These are phyloP conservation scores for Bombus impatiens DNA, from an alignment of 1,140 invertebrate genomes.

Conservation along the genomic window DNA sequence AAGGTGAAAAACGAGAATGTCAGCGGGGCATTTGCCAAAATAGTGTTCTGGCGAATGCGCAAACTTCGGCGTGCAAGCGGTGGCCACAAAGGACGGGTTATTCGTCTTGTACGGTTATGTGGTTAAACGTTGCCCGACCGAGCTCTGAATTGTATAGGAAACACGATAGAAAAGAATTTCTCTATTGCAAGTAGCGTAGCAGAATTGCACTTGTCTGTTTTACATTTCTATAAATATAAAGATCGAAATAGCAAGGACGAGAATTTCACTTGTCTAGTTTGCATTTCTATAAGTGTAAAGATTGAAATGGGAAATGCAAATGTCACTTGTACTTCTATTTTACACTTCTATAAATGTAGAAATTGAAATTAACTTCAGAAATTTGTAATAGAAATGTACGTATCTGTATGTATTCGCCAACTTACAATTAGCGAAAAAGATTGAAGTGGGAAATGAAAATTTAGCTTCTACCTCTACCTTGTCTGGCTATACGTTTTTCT, in stretches of 20 bases:
- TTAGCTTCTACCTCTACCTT: no score
- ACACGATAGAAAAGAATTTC: background rate
- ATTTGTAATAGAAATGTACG: no score
- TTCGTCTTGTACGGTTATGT: conserved; percentile 21
- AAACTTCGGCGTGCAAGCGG: background rate
- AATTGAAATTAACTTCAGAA: no score
- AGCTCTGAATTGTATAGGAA: background rate
- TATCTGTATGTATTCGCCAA: no score
- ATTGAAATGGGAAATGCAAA: background rate
- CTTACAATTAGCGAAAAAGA: no score
- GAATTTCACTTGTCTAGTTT: background rate
- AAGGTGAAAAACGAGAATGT: background rate
- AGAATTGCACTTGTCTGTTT: background rate
- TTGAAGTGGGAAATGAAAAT: no score
- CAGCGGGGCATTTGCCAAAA: conserved; percentile 3
- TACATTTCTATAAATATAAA: background rate
- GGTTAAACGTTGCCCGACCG: background rate
- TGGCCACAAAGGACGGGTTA: background rate
- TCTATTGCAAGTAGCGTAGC: background rate
- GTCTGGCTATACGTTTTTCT: no score
- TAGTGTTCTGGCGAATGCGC: background rate
- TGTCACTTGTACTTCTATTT: background rate
- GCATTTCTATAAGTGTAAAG: background rate
- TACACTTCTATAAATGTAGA: no score
- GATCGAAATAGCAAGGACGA: background rate